Percentiles rank a stretch among this genome's conserved stretches.
Evolutionary conservation across 2,113 vertebrate genomes (phyloP).

Genomic region (Xyrauchen texanus): DNA sequence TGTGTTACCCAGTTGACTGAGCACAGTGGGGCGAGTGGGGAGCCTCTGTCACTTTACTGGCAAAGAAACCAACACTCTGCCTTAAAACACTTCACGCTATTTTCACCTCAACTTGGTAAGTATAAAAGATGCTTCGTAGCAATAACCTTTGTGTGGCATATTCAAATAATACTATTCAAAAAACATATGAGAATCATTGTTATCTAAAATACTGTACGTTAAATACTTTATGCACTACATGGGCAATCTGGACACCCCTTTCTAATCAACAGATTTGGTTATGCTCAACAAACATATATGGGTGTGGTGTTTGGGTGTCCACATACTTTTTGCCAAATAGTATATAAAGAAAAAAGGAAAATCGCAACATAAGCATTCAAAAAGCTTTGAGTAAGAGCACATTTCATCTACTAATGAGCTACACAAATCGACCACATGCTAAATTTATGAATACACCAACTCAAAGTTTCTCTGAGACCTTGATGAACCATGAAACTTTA

Average conservation of each 20-base stretch:
- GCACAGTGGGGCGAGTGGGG: constrained; percentile 25
- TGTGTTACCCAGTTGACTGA: constrained; percentile 25
- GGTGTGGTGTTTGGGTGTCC: too few species aligned
- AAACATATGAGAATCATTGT: too few species aligned
- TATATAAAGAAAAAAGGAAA: too few species aligned
- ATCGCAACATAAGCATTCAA: too few species aligned
- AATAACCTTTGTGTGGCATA: not conserved
- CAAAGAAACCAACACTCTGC: constrained; percentile 14
- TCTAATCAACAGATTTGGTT: too few species aligned
- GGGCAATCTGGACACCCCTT: too few species aligned
- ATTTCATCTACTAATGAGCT: not conserved
- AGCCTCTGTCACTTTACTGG: constrained; percentile 22
- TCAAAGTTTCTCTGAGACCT: constrained; percentile 4
- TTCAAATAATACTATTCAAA: too few species aligned
- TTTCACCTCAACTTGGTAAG: not conserved
- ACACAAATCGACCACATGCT: not conserved
- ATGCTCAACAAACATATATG: too few species aligned
- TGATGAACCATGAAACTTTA: not conserved
- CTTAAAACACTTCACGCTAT: constrained; percentile 26
- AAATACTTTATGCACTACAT: too few species aligned
- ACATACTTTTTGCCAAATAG: too few species aligned
- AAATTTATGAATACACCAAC: not conserved
- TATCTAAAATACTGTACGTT: too few species aligned
- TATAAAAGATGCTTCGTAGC: not conserved
- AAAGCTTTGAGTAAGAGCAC: too few species aligned